These are phyloP conservation scores for Pseudorectes ferrugineus DNA, from an alignment of 2,113 vertebrate genomes.

Conservation along the genomic window DNA sequence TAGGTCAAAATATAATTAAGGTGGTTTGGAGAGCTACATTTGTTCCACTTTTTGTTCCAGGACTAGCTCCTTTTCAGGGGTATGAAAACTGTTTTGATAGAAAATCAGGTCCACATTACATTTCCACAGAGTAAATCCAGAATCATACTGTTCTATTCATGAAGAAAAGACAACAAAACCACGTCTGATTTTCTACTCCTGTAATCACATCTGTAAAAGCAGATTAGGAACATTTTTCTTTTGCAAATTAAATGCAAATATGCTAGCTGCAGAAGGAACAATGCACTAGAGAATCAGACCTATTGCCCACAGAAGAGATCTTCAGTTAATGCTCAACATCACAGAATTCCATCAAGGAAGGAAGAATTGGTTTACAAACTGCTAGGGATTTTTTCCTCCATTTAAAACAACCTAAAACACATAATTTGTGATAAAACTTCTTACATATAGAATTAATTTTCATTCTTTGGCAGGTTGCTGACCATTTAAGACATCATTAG, in stretches of 20 bases:
- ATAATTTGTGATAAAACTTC: not conserved
- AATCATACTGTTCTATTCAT: not conserved
- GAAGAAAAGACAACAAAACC: not conserved
- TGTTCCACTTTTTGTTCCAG: not conserved
- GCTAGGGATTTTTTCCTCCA: not conserved
- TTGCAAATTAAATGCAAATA: not conserved
- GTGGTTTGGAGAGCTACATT: not conserved
- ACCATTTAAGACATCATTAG: not conserved
- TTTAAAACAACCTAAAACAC: not conserved
- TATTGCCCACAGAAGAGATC: not conserved
- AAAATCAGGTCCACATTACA: not conserved
- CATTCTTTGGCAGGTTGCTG: not conserved
- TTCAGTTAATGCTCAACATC: not conserved
- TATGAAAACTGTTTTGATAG: not conserved
- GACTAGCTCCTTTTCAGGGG: not conserved
- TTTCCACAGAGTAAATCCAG: not conserved
- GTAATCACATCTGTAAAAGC: not conserved
- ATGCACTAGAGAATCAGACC: not conserved
- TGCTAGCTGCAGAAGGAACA: not conserved
- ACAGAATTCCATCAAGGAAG: not conserved
- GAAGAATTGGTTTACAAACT: not conserved
- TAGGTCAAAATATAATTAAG: not conserved
- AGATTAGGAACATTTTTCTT: not conserved
- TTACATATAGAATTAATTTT: not conserved
- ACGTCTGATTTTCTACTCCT: not conserved